Base-by-base conservation (phyloP, 2,888 invertebrate species). In the Xanthorhoe designata region DNA sequence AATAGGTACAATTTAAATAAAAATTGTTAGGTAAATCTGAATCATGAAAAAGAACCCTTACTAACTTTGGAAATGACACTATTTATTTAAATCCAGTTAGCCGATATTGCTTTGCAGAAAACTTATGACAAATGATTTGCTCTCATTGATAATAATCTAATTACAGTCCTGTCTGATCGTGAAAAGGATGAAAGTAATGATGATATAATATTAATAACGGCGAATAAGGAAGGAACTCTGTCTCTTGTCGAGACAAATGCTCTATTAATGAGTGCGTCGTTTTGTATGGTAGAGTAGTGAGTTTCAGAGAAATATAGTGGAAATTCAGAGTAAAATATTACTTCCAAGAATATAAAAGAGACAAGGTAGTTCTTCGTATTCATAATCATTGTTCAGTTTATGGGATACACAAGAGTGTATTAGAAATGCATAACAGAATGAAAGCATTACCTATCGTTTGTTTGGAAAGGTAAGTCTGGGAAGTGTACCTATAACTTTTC, bases 181-280 rank as follows among this genome's bases (percentile, higher is more conserved):
- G 81, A 79, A 82, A 85, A 82, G 84, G 83, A 86, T 83, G 81
- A 73, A 83, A 85, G 81, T 64, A 64, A 61, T 85, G 85, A 84
- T 55, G 63, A 90, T 89, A 86, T 80, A 88, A 85, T 88, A 90
- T 89, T 91, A 90, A 90, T 90, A 89, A 88, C 82, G 81, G 81
- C 78, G 83, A 81, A 84, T 83, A 80, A 88, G 84, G 85, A 86
- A 87, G 87, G 84, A 90, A 86, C 85, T 85, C 85, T 85, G 89
- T 88, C 89, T 87, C 83, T 81, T 82, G 79, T 77, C 78, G 84
- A 87, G 91, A 90, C 90, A 90, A 91, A 91, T 91, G 90, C 86
- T 81, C 84, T 89, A 91, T 88, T 91, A 91, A 91, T 91, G 90
- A 90, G 88, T 83, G 80, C 78, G 83, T 84, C 83, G 82, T 80